phyloP scores from a whole-genome alignment of 2,888 invertebrate species.

The Megamerina dolium region DNA sequence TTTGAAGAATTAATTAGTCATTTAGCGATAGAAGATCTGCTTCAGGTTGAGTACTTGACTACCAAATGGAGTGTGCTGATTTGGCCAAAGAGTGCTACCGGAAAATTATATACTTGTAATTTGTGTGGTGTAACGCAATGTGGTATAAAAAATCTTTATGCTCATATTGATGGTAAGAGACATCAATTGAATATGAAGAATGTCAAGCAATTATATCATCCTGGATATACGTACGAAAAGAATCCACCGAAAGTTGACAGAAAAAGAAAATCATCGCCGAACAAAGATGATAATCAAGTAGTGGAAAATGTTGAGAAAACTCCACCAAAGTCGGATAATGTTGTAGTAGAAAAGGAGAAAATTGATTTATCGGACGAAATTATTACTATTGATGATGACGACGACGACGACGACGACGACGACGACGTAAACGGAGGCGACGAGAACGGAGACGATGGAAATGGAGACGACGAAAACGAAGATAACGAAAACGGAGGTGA shows the following conservation, averaged over 20 bases:
- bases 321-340: not conserved
- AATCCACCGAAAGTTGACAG: slow-evolving; percentile 8
- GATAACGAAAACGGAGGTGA: not conserved
- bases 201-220: slow-evolving; percentile 25
- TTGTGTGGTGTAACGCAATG: slow-evolving; percentile 31
- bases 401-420: not conserved
- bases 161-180: slow-evolving; percentile 37
- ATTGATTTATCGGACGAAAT: not conserved
- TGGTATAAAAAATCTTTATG: slow-evolving; percentile 31
- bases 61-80: slow-evolving; percentile 27
- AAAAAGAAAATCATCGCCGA: not conserved
- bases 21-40: slow-evolving; percentile 26
- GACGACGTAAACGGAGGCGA: not conserved
- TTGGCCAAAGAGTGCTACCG: slow-evolving; percentile 10
- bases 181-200: slow-evolving; percentile 29
- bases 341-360: not conserved
- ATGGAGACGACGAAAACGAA: not conserved
- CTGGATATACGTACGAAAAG: slow-evolving; percentile 24
- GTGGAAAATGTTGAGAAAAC: not conserved
- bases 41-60: slow-evolving; percentile 27
- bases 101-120: slow-evolving; percentile 26
- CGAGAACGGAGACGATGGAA: not conserved
- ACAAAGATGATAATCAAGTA: not conserved
- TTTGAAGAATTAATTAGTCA: slow-evolving; percentile 25
- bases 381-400: not conserved